Base-by-base conservation (phyloP, 2,888 invertebrate genomes). In the Desoria tigrina region DNA sequence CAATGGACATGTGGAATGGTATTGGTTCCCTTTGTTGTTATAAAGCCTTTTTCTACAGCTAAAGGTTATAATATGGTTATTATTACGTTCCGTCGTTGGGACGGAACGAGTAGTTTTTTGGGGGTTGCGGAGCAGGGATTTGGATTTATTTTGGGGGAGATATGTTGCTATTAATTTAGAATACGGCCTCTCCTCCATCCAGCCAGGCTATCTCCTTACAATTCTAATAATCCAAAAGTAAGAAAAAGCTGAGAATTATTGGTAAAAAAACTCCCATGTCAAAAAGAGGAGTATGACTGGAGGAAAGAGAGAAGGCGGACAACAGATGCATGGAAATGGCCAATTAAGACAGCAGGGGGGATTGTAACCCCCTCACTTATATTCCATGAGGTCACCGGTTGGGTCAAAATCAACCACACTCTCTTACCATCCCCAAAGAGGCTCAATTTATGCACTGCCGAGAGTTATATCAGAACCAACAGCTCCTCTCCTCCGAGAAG, bases 271-370 rank as follows among this genome's bases (percentile, higher is more conserved):
- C 42, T 42, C 58, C 58, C 42, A 42, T 32, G 32, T 32, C 42
- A 42, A 42, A 59, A 49, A 50, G 42, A n/a, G 32, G 24, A 63
- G 57, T 57, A 45, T 55, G 42, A 26, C 60, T 65, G 54, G 65
- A 60, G 62, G 61, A 59, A 61, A 61, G 59, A 60, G 63, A 72
- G 71, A 64, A 75, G 75, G 75, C 74, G 75, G 74, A 74, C 75
- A 75, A 75, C 74, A 75, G 74, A 73, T 75, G 75, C 74, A 75
- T 75, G 74, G 75, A 75, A 75, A 75, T 75, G 74, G 73, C 75
- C 75, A 73, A 75, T 75, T 75, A 74, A 72, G 71, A 66, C 74
- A 70, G 74, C 73, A 72, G 73, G 75, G 74, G 74, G 74, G 59
- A 70, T 70, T 70, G 71, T 74, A 72, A 74, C 73, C 73, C 74